phyloP scores from a whole-genome alignment of 1,140 invertebrate genomes.

The Drosophila sproati region DNA sequence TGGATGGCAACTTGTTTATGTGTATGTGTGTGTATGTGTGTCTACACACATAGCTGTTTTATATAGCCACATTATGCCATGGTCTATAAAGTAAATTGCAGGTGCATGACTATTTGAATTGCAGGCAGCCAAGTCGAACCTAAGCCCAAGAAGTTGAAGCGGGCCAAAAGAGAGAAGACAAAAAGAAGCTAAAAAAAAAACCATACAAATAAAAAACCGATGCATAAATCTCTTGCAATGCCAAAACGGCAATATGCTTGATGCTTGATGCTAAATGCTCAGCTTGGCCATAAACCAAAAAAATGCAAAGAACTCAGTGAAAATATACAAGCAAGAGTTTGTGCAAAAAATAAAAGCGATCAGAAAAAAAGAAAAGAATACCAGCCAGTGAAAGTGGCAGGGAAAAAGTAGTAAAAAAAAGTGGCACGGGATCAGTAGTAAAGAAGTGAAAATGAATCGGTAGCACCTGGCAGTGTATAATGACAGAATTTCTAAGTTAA shows the following conservation, averaged over 20 bases:
- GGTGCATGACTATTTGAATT: conserved; percentile 84
- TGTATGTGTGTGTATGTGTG: conserved; percentile 31
- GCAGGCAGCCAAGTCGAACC: conserved; percentile 55
- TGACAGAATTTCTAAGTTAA: no score
- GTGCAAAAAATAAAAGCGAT: conserved; percentile 34
- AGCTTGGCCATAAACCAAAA: no score
- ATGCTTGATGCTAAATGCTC: neutral
- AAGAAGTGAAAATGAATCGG: no score
- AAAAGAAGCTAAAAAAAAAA: conserved; percentile 7
- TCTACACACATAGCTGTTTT: conserved; percentile 39
- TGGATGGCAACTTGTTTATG: conserved; percentile 49
- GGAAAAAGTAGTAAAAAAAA: no score
- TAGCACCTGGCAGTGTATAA: no score
- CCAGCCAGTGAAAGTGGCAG: conserved; percentile 16
- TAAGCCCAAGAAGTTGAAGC: conserved; percentile 35
- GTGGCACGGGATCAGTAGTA: no score
- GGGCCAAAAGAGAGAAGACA: conserved; percentile 24
- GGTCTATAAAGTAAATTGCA: conserved; percentile 85
- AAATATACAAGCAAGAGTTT: conserved; percentile 8
- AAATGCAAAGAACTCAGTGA: conserved; percentile 9
- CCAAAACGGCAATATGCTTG: conserved; percentile 38
- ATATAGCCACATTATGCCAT: conserved; percentile 77
- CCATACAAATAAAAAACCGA: conserved; percentile 9
- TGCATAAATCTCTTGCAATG: conserved; percentile 69
- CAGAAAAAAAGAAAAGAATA: neutral